Evolutionary conservation across 1,140 invertebrate species (phyloP), one percentile per base, ranked within the genome.

Genomic region (Dendrolimus kikuchii): DNA sequence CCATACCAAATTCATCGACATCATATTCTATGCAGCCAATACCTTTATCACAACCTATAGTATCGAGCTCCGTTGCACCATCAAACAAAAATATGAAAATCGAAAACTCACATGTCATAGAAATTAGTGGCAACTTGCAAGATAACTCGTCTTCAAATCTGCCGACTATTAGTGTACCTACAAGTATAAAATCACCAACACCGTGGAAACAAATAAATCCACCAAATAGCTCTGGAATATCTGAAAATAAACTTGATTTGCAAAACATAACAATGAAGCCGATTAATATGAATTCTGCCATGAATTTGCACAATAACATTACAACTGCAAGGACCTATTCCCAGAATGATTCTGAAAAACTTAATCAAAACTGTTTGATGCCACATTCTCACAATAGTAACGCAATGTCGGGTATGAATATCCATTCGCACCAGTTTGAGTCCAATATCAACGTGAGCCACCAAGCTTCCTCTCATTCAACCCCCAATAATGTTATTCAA

Each of bases 41-140:
- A 65, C 81, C 81, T 4, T 50, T 86, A 46, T 82, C 83, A 7
- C 83, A 86, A 51, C 83, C 83, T 40, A 85, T 86, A 52, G 81
- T 86, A 4, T 81, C 83, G 5, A 86, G 78, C 60, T 86, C 83
- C 46, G 76, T 85, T 48, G 81, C 83, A 6, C 80, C 82, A 39
- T 75, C 81, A 38, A 82, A 69, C 49, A 86, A 81, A 64, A 79
- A 68, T 57, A 78, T 74, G 50, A 86, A 86, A 53, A 73, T 83
- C 6, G 83, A 86, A 66, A 84, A 84, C 55, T 84, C 83, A 0
- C 83, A 86, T 63, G 80, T 86, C 0, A 86, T 86, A 50, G 81
- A 86, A 66, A 86, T 86, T 47, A 82, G 83, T 57, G 81, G 81
- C 4, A 86, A 83, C 53, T 61, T 86, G 58, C 79, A 85, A 52